These are phyloP conservation scores for Sinelater perroti DNA, from an alignment of 2,888 invertebrate species.

Conservation along the genomic window DNA sequence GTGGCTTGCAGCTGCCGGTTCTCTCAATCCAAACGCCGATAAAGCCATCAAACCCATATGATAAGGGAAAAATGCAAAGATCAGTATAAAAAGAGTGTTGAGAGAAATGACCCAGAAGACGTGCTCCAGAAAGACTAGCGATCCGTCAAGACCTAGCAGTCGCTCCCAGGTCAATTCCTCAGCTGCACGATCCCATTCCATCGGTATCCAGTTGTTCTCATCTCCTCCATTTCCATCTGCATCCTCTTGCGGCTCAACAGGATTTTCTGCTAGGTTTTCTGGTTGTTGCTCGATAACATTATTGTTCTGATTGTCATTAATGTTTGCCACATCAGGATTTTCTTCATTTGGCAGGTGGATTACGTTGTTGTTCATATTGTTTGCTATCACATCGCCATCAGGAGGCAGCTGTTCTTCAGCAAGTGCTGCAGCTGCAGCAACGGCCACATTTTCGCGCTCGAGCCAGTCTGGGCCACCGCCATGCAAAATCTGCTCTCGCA, in stretches of 20 bases:
- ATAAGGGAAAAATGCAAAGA: constrained; percentile 97
- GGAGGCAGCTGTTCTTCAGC: constrained; percentile 44
- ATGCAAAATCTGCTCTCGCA: constrained; percentile 96
- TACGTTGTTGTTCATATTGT: constrained; percentile 43
- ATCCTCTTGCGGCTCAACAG: constrained; percentile 44
- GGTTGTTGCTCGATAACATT: constrained; percentile 56
- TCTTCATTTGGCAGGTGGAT: constrained; percentile 26
- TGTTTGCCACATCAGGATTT: constrained; percentile 27
- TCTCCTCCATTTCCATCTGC: constrained; percentile 72
- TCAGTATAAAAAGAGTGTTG: constrained; percentile 94
- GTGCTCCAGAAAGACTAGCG: constrained; percentile 96
- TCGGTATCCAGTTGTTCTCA: constrained; percentile 95
- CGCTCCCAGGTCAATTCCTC: constrained; percentile 99
- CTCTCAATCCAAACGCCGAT: constrained; percentile 72
- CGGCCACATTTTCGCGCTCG: constrained; percentile 73
- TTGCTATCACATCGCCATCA: constrained; percentile 21
- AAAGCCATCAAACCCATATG: constrained; percentile 91
- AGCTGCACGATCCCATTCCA: constrained; percentile 97
- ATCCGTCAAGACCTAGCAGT: constrained; percentile 93
- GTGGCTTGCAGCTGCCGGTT: constrained; percentile 77
- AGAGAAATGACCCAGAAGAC: constrained; percentile 99
- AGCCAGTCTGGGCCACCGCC: constrained; percentile 98
- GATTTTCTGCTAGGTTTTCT: constrained; percentile 25
- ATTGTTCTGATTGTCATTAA: constrained; percentile 24
- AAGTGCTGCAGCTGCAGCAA: constrained; percentile 53